A percentile compares a stretch with the other conserved stretches of the same genome.
Evolutionary conservation across 2,113 vertebrate species (phyloP).

Genomic region (Excalfactoria chinensis): DNA sequence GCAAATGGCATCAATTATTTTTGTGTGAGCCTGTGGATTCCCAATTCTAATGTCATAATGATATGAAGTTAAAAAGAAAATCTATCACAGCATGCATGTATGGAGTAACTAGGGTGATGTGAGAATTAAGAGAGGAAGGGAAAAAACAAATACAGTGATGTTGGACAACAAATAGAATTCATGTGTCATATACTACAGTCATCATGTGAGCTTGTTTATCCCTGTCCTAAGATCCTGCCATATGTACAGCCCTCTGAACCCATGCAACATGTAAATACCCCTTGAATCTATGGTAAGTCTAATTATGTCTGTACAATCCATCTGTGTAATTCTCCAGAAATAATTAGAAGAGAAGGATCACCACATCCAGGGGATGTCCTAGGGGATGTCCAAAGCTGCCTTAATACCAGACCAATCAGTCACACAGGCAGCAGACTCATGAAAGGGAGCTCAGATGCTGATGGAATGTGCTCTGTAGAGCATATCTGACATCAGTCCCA

Average conservation of each 20-base stretch:
- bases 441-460: not conserved
- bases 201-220: rapidly evolving
- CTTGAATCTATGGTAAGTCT: not conserved
- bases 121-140: not conserved
- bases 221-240: not conserved
- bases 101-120: not conserved
- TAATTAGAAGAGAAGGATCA: constrained; percentile 60
- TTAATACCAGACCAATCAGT: not conserved
- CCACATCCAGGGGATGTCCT: not conserved
- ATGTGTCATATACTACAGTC: not conserved
- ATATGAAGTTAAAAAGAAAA: constrained; percentile 55
- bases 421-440: not conserved
- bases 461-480: not conserved
- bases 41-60: constrained; percentile 24
- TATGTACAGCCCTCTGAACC: not conserved
- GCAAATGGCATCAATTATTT: constrained; percentile 70
- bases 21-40: constrained; percentile 19
- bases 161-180: not conserved
- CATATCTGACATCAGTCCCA: not conserved
- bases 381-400: not conserved
- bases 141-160: not conserved
- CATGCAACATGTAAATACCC: not conserved
- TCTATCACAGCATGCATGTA: not conserved
- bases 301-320: not conserved
- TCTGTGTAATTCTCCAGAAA: constrained; percentile 48